Conservation (phyloP, 1,140 invertebrate genomes). For the Linepithema humile region DNA sequence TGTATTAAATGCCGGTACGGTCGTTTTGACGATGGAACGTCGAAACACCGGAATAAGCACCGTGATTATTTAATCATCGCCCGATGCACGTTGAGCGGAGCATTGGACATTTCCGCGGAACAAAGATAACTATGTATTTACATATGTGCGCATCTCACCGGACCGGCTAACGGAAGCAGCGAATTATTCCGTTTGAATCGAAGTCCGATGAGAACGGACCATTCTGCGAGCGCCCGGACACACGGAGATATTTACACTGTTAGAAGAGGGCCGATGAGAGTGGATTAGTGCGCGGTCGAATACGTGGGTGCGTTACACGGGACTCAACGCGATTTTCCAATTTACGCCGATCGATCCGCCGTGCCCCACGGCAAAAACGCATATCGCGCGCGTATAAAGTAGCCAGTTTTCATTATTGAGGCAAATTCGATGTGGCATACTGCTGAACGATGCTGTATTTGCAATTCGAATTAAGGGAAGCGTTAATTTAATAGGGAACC, state of each 20-base stretch:
- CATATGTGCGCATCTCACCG: neutral
- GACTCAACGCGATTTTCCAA: slow-evolving; percentile 56
- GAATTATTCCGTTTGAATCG: slow-evolving; percentile 70
- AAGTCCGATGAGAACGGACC: slow-evolving; percentile 62
- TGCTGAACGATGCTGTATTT: slow-evolving; percentile 40
- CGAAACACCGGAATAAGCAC: slow-evolving; percentile 8
- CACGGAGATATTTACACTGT: slow-evolving; percentile 68
- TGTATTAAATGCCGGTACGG: neutral
- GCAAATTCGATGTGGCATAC: slow-evolving; percentile 26
- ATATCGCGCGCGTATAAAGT: slow-evolving; percentile 54
- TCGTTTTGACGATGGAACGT: slow-evolving; percentile 8
- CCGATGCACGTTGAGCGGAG: neutral
- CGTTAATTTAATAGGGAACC: slow-evolving; percentile 40
- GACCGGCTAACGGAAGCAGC: slow-evolving; percentile 40
- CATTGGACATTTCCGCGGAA: neutral
- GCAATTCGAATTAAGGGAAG: slow-evolving; percentile 20
- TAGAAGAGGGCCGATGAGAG: slow-evolving; percentile 15
- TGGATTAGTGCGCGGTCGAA: slow-evolving; percentile 55
- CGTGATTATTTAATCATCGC: slow-evolving; percentile 33
- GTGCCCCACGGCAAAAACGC: slow-evolving; percentile 26
- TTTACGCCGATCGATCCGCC: slow-evolving; percentile 42
- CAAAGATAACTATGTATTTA: slow-evolving; percentile 40
- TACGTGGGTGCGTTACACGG: slow-evolving; percentile 43
- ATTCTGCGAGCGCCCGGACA: slow-evolving; percentile 31
- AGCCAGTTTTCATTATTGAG: slow-evolving; percentile 57